Base-by-base conservation (phyloP, 2,113 vertebrate species). In the Martes martes region DNA sequence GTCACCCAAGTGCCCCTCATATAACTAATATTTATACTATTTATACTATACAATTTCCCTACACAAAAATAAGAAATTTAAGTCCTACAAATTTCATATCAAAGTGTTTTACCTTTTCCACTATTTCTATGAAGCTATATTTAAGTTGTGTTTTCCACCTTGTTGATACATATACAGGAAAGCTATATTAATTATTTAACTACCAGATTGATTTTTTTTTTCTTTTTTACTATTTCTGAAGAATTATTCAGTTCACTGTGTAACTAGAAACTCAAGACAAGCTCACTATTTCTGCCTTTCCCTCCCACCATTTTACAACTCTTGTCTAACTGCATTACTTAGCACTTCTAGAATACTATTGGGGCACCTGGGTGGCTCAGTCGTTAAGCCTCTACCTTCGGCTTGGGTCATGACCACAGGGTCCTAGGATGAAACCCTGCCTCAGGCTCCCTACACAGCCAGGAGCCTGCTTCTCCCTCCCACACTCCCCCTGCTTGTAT, bases 21-120 rank as follows among this genome's bases (percentile, higher is more conserved):
- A 61, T 61, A 61, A 24, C 59, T 61, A 61, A 84, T 19, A 96
- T 91, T 93, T 88, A 94, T 50, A 95, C 67, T 63, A 81, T 57
- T 95, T 33, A 55, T 55, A 55, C 16, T 33, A 55, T 55, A 55
- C 16, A 59, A 24, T 67, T 92, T 96, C 33, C 74, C n/a, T 79
- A 74, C 45, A 39, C 26, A 71, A 96, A 97, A 97, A 86, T 24
- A 91, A 89, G 45, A 91, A 86, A 74, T 15, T 3, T 87, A 91
- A 87, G 23, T 52, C 14, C 7, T 83, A 97, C 11, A 83, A 79
- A 45, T 74, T 79, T 89, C 28, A 80, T 39, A 73, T 61, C 69
- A 36, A 42, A 82, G 19, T 80, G 31, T 73, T 86, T 89, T 80
- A 80, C 74, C 61, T 81, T 59, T 24, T 18, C n/a, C 36, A 76